Base-by-base conservation (phyloP, 2,888 invertebrate genomes). In the Callyntrura sp. region DNA sequence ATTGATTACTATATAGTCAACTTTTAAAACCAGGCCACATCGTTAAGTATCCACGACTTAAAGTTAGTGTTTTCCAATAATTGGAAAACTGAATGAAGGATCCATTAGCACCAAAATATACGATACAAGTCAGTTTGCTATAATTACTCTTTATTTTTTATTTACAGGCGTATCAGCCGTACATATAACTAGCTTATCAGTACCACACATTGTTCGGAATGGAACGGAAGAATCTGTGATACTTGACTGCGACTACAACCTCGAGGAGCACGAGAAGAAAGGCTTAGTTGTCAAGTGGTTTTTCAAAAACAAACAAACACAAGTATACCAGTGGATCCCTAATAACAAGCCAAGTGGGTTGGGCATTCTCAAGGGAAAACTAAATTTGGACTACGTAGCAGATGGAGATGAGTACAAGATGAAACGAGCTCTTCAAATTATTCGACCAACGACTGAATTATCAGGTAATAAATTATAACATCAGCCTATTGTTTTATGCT, bases 311-410 rank as follows among this genome's bases (percentile, higher is more conserved):
- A 95, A 95, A 91, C 95, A 96, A 0, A 95, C 96, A 78, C 96
- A 96, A 0, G 96, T 97, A n/a, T 97, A 97, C 94, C 97, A 97
- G 94, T 97, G 97, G 97, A 97, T 97, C 90, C 96, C 96, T 0
- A 96, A 90, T 45, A 90, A 90, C 35, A 87, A 91, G 51, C 94
- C 94, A 86, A 92, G 92, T 87, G 93, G 90, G 81, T 89, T 94
- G 81, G 96, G 96, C 0, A 93, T 94, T 28, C 94, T 95, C 90
- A 95, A 95, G 92, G 95, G 95, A 82, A 94, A 96, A 94, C 94
- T 97, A 93, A 96, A 97, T 94, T 94, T 96, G 23, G 95, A 95
- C 65, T 96, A 96, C 94, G 95, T 95, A 93, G 96, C 96, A 0
- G 96, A 97, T 0, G 95, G 95, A 86, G 96, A 97, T 94, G 96